A percentile compares a stretch with the other conserved stretches of the same genome.
Evolutionary conservation across 2,888 invertebrate genomes (phyloP).

Genomic region (Hoplodrina ambigua): DNA sequence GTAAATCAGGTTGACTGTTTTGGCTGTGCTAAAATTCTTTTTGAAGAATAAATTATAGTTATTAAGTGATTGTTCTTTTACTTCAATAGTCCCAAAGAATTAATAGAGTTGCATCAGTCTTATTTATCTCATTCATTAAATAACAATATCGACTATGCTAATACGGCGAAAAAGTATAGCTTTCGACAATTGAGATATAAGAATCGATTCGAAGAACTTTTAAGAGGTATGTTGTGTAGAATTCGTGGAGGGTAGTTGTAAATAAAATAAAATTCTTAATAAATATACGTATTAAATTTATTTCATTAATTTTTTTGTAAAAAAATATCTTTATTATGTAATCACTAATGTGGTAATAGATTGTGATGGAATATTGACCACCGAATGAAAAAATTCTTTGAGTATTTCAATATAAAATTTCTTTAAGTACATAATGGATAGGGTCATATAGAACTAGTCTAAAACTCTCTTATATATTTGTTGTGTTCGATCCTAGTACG

Average conservation of each 20-base stretch:
- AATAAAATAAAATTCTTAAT: slow-evolving; percentile 64
- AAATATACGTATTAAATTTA: slow-evolving; percentile 80
- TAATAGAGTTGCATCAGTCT: not conserved
- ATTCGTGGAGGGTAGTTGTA: slow-evolving; percentile 6
- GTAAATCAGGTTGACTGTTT: slow-evolving; percentile 39
- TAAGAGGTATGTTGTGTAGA: not conserved
- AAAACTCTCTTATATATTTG: slow-evolving; percentile 58
- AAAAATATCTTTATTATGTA: slow-evolving; percentile 84
- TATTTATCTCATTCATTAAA: no score
- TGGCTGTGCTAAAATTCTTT: slow-evolving; percentile 67
- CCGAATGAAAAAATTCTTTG: slow-evolving; percentile 75
- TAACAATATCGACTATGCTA: no score
- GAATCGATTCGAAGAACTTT: no score
- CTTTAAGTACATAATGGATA: slow-evolving; percentile 56
- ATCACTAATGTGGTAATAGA: slow-evolving; percentile 86
- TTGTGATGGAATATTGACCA: slow-evolving; percentile 86
- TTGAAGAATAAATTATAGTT: slow-evolving; percentile 53
- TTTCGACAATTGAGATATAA: no score
- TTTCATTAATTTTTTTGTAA: slow-evolving; percentile 82
- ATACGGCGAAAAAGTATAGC: no score
- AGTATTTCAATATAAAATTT: slow-evolving; percentile 75
- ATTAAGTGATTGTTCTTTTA: slow-evolving; percentile 15
- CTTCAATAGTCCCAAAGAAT: not conserved
- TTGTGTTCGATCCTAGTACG: slow-evolving; percentile 48
- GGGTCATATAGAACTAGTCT: slow-evolving; percentile 55